phyloP scores from a whole-genome alignment of 2,888 invertebrate genomes.

The Flabesymbios commensalis region DNA sequence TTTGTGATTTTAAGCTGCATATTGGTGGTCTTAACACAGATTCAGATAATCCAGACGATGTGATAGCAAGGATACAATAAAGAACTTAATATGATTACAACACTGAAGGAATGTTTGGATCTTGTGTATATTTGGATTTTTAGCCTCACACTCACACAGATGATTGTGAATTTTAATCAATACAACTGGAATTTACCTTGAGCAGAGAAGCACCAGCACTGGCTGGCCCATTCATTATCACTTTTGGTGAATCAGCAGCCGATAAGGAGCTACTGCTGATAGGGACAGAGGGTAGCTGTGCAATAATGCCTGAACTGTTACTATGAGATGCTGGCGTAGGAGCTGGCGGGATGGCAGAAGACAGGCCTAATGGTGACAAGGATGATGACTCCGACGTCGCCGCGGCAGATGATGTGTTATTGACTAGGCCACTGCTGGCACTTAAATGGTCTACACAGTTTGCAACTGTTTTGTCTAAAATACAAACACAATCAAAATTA shows the following conservation, averaged over 20 bases:
- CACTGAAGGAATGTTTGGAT: too few relatives aligned
- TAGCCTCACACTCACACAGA: too few relatives aligned
- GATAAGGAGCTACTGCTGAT: not conserved
- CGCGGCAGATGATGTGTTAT: constrained; percentile 24
- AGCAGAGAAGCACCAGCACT: constrained; percentile 51
- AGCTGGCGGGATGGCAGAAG: not conserved
- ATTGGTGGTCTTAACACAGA: too few relatives aligned
- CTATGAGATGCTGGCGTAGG: not conserved
- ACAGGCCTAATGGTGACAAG: constrained; percentile 9
- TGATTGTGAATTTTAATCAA: too few relatives aligned
- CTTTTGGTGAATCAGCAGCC: constrained; percentile 2
- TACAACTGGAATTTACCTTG: constrained; percentile 44
- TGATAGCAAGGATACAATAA: too few relatives aligned
- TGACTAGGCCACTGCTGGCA: constrained; percentile 28
- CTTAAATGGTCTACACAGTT: constrained; percentile 52
- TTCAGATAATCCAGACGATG: too few relatives aligned
- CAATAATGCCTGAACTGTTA: not conserved
- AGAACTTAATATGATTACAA: too few relatives aligned
- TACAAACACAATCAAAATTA: constrained; percentile 27
- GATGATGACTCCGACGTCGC: constrained; percentile 34
- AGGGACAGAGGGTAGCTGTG: not conserved
- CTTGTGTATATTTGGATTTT: too few relatives aligned
- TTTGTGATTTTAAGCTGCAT: too few relatives aligned
- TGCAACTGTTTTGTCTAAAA: constrained; percentile 50
- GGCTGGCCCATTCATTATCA: constrained; percentile 64